phyloP scores from a whole-genome alignment of 2,888 invertebrate species.

The Camponotus fellah region DNA sequence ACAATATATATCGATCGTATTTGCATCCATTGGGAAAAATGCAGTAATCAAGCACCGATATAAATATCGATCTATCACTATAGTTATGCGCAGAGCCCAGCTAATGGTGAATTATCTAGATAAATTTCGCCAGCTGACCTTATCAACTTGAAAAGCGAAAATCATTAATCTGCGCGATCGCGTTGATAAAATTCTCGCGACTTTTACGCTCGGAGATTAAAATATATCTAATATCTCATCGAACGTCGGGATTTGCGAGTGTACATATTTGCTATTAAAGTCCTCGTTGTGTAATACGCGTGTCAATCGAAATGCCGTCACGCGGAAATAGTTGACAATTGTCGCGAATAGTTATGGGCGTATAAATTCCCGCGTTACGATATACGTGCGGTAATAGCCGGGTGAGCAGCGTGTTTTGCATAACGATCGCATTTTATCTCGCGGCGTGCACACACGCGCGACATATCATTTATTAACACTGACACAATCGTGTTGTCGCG shows the following conservation, averaged over 20 bases:
- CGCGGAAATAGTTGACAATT: constrained; percentile 28
- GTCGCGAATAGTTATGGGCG: constrained; percentile 14
- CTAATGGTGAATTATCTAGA: constrained; percentile 65
- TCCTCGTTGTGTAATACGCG: constrained; percentile 20
- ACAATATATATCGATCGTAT: constrained; percentile 50
- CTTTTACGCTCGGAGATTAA: neutral
- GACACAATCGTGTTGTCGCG: constrained; percentile 37
- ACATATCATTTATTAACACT: constrained; percentile 48
- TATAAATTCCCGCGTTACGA: constrained; percentile 15
- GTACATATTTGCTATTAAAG: neutral
- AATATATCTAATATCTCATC: neutral
- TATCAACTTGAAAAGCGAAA: neutral
- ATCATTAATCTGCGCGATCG: neutral
- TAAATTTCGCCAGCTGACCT: constrained; percentile 40
- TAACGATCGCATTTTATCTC: constrained; percentile 48
- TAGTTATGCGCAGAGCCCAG: constrained; percentile 47
- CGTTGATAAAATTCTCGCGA: neutral
- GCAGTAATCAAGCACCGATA: constrained; percentile 70
- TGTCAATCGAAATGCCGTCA: constrained; percentile 25
- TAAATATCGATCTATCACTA: constrained; percentile 62
- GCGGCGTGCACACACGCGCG: constrained; percentile 41
- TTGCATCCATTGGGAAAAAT: constrained; percentile 63
- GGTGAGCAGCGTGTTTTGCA: constrained; percentile 42
- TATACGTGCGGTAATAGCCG: constrained; percentile 22
- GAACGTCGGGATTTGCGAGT: constrained; percentile 1